Evolutionary conservation across 2,888 invertebrate genomes (phyloP), one percentile per base, ranked within the genome.

Genomic region (Ditylenchus weischeri): DNA sequence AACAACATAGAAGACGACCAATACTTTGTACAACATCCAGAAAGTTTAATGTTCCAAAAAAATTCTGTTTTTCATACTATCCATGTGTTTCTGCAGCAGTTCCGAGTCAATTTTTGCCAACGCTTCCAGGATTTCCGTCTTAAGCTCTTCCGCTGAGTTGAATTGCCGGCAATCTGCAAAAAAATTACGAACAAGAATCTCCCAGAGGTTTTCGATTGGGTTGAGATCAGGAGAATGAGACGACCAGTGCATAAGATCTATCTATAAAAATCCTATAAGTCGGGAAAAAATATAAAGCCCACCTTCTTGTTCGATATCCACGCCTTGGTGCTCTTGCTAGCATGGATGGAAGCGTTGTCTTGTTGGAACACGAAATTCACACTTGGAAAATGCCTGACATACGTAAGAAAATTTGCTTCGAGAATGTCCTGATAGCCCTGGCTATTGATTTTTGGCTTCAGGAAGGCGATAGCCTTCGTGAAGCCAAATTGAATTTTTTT

Each of bases 271-370:
- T n/a, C n/a, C n/a, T n/a, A n/a, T n/a, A n/a, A n/a, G n/a, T n/a
- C n/a, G n/a, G n/a, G n/a, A n/a, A n/a, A n/a, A n/a, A n/a, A n/a
- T n/a, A n/a, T n/a, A n/a, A n/a, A n/a, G n/a, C n/a, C 21, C 54
- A 54, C 7, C 11, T 21, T 54, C 21, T 23, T 6, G 11, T 10
- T 23, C 54, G 13, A 11, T 6, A 54, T 6, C 54, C 54, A 54
- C 54, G 21, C 54, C 23, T 54, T 54, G 6, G 54, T 54, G 13
- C 54, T 54, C 54, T 54, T 54, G 11, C 54, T 54, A 8, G 29
- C 36, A 43, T 72, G 72, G 23, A 70, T 58, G 2, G 73, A 43
- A 1, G 72, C 72, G 61, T 72, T 75, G 49, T 75, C 72, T 50
- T 72, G 74, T 18, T 65, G 62, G 18, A 71, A 65, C 10, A 35